Conservation (phyloP, 2,888 invertebrate species). For the Melinaea menophilus region DNA sequence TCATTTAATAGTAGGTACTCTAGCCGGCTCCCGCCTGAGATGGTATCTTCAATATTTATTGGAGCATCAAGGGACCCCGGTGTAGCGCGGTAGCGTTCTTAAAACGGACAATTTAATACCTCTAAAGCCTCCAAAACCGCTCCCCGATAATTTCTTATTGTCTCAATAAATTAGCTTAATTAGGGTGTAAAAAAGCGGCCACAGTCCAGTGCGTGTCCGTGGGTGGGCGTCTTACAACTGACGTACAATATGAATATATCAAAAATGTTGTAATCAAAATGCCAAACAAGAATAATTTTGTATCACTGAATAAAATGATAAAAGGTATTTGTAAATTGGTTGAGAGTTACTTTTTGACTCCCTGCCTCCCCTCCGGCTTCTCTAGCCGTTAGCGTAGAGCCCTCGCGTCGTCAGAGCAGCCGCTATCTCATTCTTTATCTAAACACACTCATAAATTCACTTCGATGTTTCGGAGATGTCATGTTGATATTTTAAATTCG, state of each 20-base stretch:
- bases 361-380: constrained; percentile 10
- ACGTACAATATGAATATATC: too few relatives aligned
- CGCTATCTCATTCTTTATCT: constrained; percentile 20
- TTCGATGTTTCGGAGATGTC: constrained; percentile 26
- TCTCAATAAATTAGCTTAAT: constrained; percentile 77
- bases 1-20: constrained; percentile 52
- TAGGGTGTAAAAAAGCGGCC: constrained; percentile 71
- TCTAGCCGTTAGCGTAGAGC: constrained; percentile 17
- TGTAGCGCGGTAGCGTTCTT: constrained; percentile 72
- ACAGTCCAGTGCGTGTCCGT: constrained; percentile 67
- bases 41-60: constrained; percentile 68
- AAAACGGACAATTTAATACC: constrained; percentile 66
- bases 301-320: too few relatives aligned
- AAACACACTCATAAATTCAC: constrained; percentile 17
- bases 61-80: constrained; percentile 54
- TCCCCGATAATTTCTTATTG: constrained; percentile 71
- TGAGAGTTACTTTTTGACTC: too few relatives aligned
- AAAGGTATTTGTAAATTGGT: too few relatives aligned
- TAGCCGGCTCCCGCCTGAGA: constrained; percentile 42
- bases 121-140: constrained; percentile 57
- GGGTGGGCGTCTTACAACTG: constrained; percentile 51
- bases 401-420: constrained; percentile 6
- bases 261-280: too few relatives aligned
- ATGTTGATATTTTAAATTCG: constrained; percentile 22
- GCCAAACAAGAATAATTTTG: too few relatives aligned